Evolutionary conservation across 1,140 invertebrate genomes (phyloP).

Genomic region (Drosophila kikkawai): DNA sequence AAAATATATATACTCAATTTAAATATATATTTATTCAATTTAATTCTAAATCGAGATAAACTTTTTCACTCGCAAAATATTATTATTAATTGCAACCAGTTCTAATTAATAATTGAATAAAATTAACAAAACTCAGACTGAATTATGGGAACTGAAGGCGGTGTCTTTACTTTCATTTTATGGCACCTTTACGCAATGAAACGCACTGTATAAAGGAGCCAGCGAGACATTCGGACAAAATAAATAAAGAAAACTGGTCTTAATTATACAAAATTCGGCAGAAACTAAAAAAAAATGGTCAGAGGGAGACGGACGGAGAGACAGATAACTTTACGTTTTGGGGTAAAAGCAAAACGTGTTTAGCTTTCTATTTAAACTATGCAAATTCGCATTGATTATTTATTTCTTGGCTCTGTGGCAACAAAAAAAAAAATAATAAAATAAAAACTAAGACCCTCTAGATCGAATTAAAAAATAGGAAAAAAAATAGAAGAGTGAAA

Average conservation of each 20-base stretch:
- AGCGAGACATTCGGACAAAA: slow-evolving; percentile 7
- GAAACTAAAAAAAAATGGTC: slow-evolving; percentile 13
- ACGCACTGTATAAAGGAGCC: slow-evolving; percentile 37
- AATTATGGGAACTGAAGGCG: slow-evolving; percentile 1
- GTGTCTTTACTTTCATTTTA: slow-evolving; percentile 12
- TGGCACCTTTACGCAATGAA: slow-evolving; percentile 14
- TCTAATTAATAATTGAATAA: slow-evolving; percentile 4
- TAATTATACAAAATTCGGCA: slow-evolving; percentile 44
- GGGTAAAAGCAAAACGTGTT: slow-evolving; percentile 81
- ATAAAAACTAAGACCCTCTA: slow-evolving; percentile 52
- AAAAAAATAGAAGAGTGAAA: slow-evolving; percentile 23
- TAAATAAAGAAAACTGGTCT: slow-evolving; percentile 36
- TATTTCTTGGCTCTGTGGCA: slow-evolving; percentile 63
- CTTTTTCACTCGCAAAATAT: neutral
- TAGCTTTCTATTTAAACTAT: slow-evolving; percentile 83
- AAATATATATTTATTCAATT: slow-evolving; percentile 31
- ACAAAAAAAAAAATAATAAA: slow-evolving; percentile 59
- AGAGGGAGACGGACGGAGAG: slow-evolving; percentile 12
- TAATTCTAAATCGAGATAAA: neutral
- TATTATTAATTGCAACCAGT: slow-evolving; percentile 11
- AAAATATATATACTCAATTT: slow-evolving; percentile 1
- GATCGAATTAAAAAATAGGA: slow-evolving; percentile 19
- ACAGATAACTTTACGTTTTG: slow-evolving; percentile 68
- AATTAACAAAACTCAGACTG: slow-evolving; percentile 7
- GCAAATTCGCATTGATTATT: slow-evolving; percentile 78